Base-by-base conservation (phyloP, 2,113 vertebrate species). In the Ellobius talpinus region DNA sequence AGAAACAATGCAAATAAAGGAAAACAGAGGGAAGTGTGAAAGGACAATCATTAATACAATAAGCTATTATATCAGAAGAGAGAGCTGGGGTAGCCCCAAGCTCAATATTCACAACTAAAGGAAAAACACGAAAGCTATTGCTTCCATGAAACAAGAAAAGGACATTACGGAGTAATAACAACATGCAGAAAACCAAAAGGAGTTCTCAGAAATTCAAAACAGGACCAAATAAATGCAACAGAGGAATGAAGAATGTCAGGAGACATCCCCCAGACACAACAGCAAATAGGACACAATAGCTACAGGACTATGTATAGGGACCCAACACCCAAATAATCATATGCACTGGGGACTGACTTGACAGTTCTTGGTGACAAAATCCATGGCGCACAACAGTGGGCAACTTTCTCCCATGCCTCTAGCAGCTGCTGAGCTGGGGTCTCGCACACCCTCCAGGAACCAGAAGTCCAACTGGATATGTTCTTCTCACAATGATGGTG, bases 201-300 rank as follows among this genome's bases (percentile, higher is more conserved):
- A 39, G 26, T 68, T 90, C 76, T 92, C 84, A 19, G 52, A 77
- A 92, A 70, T 95, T 92, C 77, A 85, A 93, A 95, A 65, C 33
- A 72, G 5, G 16, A 78, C 13, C 47, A 36, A 26, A 68, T 14
- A 86, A 96, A 68, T 36, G 92, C 70, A 90, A 11, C 45, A 79
- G 65, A 94, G 81, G 6, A 24, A 42, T 58, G 8, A 72, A 76
- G 78, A 66, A 8, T 33, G 8, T 63, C 72, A 8, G 87, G 24
- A 36, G 87, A 77, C 29, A 50, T 65, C 81, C 82, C 70, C 70
- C 47, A 91, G 82, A 61, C 95, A 81, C 23, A 81, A 88, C 2
- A 79, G 29, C 45, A 29, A 85, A 82, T 68, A 77, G 47, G 84
- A 89, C 77, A 73, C 26, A 58, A 74, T 39, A 77, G 42, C 26